phyloP scores from a whole-genome alignment of 2,113 vertebrate genomes.

The Dermatemys mawii region DNA sequence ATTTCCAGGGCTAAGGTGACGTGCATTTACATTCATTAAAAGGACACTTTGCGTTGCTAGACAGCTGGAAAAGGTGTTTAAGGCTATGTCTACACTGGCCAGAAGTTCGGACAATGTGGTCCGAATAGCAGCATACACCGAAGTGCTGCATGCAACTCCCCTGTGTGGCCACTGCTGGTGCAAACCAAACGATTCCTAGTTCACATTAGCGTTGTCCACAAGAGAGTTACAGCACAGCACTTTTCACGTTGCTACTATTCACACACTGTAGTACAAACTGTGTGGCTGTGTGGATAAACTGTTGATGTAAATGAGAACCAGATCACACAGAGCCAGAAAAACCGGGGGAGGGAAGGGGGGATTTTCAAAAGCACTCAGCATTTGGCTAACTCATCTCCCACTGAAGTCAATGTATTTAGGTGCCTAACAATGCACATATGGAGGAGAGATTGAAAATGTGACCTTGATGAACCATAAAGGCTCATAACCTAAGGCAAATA shows the following conservation, averaged over 20 bases:
- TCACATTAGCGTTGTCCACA: background rate
- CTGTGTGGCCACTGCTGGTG: background rate
- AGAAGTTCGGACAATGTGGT: background rate
- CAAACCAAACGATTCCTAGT: background rate
- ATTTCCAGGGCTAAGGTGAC: background rate
- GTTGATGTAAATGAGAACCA: too few relatives aligned
- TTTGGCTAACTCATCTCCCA: too few relatives aligned
- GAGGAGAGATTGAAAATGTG: background rate
- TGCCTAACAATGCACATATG: too few relatives aligned
- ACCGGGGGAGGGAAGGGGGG: too few relatives aligned
- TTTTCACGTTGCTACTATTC: too few relatives aligned
- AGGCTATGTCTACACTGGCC: background rate
- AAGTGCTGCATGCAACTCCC: background rate
- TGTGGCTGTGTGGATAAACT: too few relatives aligned
- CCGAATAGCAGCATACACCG: background rate
- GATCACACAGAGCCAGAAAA: too few relatives aligned
- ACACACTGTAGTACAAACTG: too few relatives aligned
- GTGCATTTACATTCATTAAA: background rate
- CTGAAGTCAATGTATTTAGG: too few relatives aligned
- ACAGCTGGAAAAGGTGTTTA: background rate
- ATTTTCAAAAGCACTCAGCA: too few relatives aligned
- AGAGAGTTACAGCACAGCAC: too few relatives aligned
- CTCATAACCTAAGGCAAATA: background rate
- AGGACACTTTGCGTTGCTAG: background rate
- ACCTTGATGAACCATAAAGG: background rate